Evolutionary conservation across 2,113 vertebrate genomes (phyloP).

Genomic region (Dryoscopus gambensis): DNA sequence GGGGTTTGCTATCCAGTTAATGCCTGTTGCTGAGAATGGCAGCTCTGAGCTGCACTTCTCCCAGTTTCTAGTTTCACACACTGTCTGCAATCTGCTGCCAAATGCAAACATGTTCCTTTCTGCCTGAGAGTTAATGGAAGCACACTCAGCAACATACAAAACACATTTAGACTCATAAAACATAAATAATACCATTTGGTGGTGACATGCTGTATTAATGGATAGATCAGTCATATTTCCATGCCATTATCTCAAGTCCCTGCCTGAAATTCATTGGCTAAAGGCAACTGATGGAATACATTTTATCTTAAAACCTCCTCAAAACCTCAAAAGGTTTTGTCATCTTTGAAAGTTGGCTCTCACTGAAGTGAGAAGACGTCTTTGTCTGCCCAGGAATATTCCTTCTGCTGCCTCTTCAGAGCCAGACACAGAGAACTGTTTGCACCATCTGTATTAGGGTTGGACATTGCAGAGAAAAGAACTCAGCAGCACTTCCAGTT

Average conservation of each 20-base stretch:
- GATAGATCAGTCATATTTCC: slow-evolving; percentile 52
- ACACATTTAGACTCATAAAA: slow-evolving; percentile 69
- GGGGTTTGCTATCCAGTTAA: not conserved
- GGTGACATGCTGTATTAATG: slow-evolving; percentile 36
- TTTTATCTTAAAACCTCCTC: not conserved
- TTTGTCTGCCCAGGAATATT: not conserved
- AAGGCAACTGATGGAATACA: slow-evolving; percentile 21
- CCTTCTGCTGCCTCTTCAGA: not conserved
- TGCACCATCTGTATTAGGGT: not conserved
- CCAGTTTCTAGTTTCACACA: not conserved
- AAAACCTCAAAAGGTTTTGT: not conserved
- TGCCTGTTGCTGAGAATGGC: not conserved
- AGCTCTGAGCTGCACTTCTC: not conserved
- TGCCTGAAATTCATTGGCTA: slow-evolving; percentile 13
- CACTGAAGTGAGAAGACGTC: not conserved
- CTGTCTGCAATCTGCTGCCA: not conserved
- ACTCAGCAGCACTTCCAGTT: not conserved
- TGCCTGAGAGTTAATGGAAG: slow-evolving; percentile 53
- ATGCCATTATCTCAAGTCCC: slow-evolving; percentile 31
- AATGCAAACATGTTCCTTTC: not conserved
- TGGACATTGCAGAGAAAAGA: not conserved
- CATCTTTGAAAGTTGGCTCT: not conserved
- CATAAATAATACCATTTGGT: slow-evolving; percentile 61
- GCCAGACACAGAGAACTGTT: not conserved
- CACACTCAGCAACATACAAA: slow-evolving; percentile 41